phyloP scores from a whole-genome alignment of 2,797 vertebrate species.

The Clarias fuscus region DNA sequence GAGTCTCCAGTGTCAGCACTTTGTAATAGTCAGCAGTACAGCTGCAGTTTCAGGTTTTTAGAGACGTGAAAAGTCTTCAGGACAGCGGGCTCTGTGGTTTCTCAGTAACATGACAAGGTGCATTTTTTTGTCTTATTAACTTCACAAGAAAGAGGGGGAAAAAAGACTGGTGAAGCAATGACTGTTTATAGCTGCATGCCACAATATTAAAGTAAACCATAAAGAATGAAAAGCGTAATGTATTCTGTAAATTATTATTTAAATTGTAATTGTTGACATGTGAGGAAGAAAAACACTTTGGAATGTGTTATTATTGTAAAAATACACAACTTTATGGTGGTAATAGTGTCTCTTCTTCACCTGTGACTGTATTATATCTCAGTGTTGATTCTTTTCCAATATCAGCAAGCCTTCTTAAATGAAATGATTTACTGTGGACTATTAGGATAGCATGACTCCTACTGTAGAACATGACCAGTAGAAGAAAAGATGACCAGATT shows the following conservation, averaged over 20 bases:
- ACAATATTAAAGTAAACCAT: background rate
- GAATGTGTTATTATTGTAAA: background rate
- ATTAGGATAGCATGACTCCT: background rate
- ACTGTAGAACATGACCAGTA: background rate
- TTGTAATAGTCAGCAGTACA: background rate
- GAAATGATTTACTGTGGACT: background rate
- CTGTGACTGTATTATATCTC: background rate
- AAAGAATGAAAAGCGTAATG: background rate
- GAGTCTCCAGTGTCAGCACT: background rate
- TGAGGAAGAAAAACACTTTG: background rate
- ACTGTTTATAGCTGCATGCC: background rate
- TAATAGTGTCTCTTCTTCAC: background rate
- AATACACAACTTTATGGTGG: background rate
- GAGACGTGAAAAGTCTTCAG: background rate
- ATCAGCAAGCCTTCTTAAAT: background rate
- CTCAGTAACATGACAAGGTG: background rate
- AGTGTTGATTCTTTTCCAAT: background rate
- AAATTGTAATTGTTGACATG: background rate
- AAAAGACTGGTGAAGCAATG: background rate
- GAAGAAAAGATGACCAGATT: background rate
- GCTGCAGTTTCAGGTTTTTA: background rate
- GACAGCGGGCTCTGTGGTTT: background rate
- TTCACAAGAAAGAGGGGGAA: background rate
- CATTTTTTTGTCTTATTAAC: background rate
- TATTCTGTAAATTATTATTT: background rate